Evolutionary conservation across 2,888 invertebrate species (phyloP), one percentile per base, ranked within the genome.

Genomic region (Schizotus pectinicornis): DNA sequence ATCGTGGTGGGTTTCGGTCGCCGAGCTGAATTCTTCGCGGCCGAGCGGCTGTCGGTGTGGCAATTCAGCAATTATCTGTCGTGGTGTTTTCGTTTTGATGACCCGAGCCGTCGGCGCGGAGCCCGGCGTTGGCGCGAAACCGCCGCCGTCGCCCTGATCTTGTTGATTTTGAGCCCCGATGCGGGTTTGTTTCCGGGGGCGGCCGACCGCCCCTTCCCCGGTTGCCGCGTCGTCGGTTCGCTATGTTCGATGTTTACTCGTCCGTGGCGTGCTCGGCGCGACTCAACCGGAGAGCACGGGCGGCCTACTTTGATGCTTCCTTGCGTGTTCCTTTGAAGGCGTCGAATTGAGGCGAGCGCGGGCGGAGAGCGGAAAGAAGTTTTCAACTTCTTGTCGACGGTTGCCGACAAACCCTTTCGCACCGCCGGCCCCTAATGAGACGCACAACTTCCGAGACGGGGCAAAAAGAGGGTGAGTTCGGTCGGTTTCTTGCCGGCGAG

Each of bases 321-420:
- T 22, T 46, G 50, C 34, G 54, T 54, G 51, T 51, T 47, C 51
- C 51, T 56, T 56, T 56, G 56, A 56, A 56, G 45, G 56, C 51
- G 56, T 56, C 56, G 56, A 45, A 56, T 56, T 46, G 56, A 56
- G 56, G 51, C 46, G 43, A 46, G 51, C n/a, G n/a, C n/a, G n/a
- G n/a, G n/a, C n/a, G n/a, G n/a, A n/a, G n/a, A n/a, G n/a, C 22
- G 5, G 22, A 3, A 22, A 56, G 51, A 35, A 45, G 49, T 49
- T 56, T 36, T 42, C 48, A 56, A 56, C 56, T 56, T 52, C 50
- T 49, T 46, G 33, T 14, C 43, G 55, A 12, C 39, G 39, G 36
- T 37, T 56, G 45, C 45, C 33, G 43, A 43, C 39, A 43, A 39
- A 30, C 22, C 22, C 39, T 39, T 37, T 30, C 37, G 45, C 36